phyloP scores from a whole-genome alignment of 2,797 vertebrate genomes.

The Bufotes viridis region DNA sequence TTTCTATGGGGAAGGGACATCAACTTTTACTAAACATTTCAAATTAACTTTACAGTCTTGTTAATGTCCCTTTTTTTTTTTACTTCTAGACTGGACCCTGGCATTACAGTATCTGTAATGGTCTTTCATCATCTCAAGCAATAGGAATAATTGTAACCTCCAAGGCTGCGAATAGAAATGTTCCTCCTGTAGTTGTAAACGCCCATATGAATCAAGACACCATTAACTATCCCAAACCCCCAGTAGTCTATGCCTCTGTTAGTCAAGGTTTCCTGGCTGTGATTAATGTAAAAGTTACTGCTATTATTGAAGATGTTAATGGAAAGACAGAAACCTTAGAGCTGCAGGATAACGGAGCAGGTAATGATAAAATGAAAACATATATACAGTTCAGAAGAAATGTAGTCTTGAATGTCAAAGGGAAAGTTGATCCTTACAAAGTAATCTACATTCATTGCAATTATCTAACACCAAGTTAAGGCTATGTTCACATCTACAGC shows the following conservation, averaged over 20 bases:
- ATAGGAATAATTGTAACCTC: constrained; percentile 74
- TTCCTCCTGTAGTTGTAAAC: constrained; percentile 71
- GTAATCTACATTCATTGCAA: background rate
- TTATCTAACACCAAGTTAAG: background rate
- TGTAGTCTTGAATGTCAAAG: background rate
- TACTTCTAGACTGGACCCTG: constrained; percentile 72
- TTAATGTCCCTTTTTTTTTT: constrained; percentile 14
- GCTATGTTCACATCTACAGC: too few species aligned
- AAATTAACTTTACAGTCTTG: background rate
- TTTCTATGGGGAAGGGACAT: background rate
- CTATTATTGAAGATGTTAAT: constrained; percentile 68
- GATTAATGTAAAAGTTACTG: constrained; percentile 71
- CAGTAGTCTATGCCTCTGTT: constrained; percentile 73
- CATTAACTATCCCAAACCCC: constrained; percentile 66
- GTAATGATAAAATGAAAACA: constrained; percentile 62
- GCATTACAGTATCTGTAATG: constrained; percentile 68
- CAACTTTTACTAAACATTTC: background rate
- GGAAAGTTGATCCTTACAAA: background rate
- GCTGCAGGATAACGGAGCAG: constrained; percentile 75
- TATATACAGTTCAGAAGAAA: background rate
- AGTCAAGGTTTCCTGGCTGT: constrained; percentile 72
- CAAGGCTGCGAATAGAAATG: constrained; percentile 65
- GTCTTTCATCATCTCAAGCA: constrained; percentile 62
- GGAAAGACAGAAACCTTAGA: constrained; percentile 63
- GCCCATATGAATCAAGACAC: constrained; percentile 64